Base-by-base conservation (phyloP, 2,888 invertebrate genomes). In the Tachina grossa region DNA sequence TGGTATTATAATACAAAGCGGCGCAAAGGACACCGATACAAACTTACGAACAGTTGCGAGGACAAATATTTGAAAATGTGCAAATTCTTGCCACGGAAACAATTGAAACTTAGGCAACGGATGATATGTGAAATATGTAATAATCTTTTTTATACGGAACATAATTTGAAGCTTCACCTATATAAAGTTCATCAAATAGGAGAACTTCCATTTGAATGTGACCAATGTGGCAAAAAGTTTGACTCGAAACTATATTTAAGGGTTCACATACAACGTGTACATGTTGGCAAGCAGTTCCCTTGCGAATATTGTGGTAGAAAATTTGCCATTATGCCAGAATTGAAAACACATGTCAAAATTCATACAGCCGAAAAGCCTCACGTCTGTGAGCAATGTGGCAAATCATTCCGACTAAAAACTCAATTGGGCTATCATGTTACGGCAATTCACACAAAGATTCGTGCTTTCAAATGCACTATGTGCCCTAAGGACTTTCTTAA, bases 351-450 rank as follows among this genome's bases (percentile, higher is more conserved):
- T 66, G 63, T 81, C 45, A 69, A 88, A 0, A 90, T 89, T 1
- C 91, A 91, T 51, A 91, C 91, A 1, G 90, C 89, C 0, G 88
- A 89, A 31, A 90, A 89, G 63, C 88, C 89, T 0, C 89, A 85
- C 55, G 87, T 91, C 1, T 91, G 91, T 76, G 91, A 91, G 66
- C 78, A 88, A 5, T 91, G 91, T 39, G 91, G 91, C 14, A 91
- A 91, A 77, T 90, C 89, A 0, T 91, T 91, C 51, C 83, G 90
- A 45, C 85, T 89, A 5, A 88, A 87, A 81, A 88, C 88, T 1
- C 91, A 91, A 68, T 49, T 91, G 22, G 89, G 88, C 41, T 80
- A 88, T 19, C 91, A 91, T 76, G 83, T 83, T 22, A 87, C 87
- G 6, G 87, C 88, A 3, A 86, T 88, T 51, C 88, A 88, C 76